These are phyloP conservation scores for Ladona fulva DNA, from an alignment of 1,140 invertebrate species.

Conservation along the genomic window DNA sequence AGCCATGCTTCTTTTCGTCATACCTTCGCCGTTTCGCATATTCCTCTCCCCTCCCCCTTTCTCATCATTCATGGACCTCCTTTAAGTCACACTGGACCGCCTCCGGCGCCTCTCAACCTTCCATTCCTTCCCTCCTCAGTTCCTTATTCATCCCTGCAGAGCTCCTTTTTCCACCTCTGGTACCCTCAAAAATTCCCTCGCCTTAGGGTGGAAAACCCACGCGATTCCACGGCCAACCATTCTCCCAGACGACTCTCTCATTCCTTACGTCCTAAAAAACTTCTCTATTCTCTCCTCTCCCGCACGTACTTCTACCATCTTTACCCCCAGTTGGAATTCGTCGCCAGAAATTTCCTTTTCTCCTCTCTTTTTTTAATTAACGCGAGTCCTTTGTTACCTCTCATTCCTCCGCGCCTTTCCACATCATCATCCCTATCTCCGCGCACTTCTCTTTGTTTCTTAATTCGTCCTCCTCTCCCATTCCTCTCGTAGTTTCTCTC, in stretches of 20 bases:
- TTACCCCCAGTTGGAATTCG: neutral
- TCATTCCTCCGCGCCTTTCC: too few relatives aligned
- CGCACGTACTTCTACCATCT: neutral
- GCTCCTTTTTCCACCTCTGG: neutral
- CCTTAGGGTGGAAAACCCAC: neutral
- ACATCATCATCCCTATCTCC: too few relatives aligned
- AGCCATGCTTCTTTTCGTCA: neutral
- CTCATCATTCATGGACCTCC: neutral
- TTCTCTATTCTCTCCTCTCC: neutral
- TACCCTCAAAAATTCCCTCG: neutral
- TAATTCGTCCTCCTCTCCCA: neutral
- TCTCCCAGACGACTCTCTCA: neutral
- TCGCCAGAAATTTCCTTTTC: neutral
- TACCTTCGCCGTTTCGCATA: too few relatives aligned
- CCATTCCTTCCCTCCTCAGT: neutral
- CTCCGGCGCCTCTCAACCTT: neutral
- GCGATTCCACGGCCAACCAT: neutral
- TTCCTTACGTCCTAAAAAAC: neutral
- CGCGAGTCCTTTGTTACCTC: neutral
- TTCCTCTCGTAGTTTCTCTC: neutral
- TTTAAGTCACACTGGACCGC: neutral
- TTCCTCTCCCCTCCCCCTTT: neutral
- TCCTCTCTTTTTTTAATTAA: neutral
- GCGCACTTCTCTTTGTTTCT: neutral
- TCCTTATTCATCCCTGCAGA: neutral